These are phyloP conservation scores for Eumacrocentrus americanus DNA, from an alignment of 2,888 invertebrate genomes.

Conservation along the genomic window DNA sequence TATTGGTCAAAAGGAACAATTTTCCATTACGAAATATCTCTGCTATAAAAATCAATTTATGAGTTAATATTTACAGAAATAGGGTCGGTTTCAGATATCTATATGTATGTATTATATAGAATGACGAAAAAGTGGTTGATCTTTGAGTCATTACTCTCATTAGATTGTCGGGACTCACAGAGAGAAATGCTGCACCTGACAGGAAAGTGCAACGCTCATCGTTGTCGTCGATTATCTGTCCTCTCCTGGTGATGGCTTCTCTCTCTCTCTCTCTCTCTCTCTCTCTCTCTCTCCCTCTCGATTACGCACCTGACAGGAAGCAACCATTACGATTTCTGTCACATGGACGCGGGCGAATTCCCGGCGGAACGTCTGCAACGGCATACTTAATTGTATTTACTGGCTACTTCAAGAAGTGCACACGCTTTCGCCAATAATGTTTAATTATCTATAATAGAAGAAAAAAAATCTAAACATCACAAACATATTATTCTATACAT, in stretches of 20 bases:
- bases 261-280: slow-evolving; percentile 1
- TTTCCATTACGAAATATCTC: not conserved
- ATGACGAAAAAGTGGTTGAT: not conserved
- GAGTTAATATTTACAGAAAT: no score
- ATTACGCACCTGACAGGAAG: slow-evolving; percentile 41
- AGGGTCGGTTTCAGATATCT: no score
- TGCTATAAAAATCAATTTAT: no score
- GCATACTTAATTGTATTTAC: slow-evolving; percentile 26
- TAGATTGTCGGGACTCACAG: not conserved
- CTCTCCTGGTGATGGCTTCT: not conserved
- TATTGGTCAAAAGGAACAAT: no score
- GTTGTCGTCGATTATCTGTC: slow-evolving; percentile 9
- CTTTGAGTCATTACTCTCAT: not conserved
- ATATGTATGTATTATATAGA: no score
- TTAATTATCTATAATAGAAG: not conserved
- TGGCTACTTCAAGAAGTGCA: no score
- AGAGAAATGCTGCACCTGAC: slow-evolving; percentile 28
- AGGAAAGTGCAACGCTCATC: slow-evolving; percentile 31
- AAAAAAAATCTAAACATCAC: not conserved
- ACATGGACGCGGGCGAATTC: slow-evolving; percentile 25
- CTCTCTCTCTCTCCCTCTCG: slow-evolving; percentile 4
- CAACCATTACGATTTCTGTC: slow-evolving; percentile 43
- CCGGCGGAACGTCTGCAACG: slow-evolving; percentile 1
- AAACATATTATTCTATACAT: not conserved
- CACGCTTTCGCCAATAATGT: no score